Percentiles rank a stretch among this genome's conserved stretches.
These are phyloP conservation scores for Drosophila willistoni DNA, from an alignment of 1,140 invertebrate genomes.

Conservation along the genomic window DNA sequence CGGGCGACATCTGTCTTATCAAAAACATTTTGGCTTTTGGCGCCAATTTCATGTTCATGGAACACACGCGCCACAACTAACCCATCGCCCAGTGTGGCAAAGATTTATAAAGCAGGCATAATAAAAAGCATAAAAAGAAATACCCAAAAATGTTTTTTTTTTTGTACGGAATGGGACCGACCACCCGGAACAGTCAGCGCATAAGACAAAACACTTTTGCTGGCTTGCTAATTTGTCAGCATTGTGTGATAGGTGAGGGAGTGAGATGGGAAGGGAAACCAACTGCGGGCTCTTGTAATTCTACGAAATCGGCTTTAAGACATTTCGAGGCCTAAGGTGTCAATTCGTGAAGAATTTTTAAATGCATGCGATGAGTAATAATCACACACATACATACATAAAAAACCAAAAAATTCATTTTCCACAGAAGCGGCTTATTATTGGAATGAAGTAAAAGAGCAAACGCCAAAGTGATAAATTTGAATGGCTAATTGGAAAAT, in stretches of 20 bases:
- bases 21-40: constrained; percentile 73
- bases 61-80: constrained; percentile 30
- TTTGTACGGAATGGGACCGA: constrained; percentile 60
- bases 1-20: constrained; percentile 71
- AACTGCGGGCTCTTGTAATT: constrained; percentile 60
- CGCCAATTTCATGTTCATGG: constrained; percentile 61
- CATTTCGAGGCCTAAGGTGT: constrained; percentile 62
- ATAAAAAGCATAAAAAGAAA: constrained; percentile 36
- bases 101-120: constrained; percentile 42
- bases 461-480: constrained; percentile 61
- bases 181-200: constrained; percentile 38
- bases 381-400: constrained; percentile 16
- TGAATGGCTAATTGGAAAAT: constrained; percentile 62
- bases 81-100: constrained; percentile 21
- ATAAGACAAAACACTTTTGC: constrained; percentile 46
- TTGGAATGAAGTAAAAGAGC: constrained; percentile 17
- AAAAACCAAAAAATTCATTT: constrained; percentile 25
- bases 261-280: background rate
- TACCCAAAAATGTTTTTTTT: constrained; percentile 15
- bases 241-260: background rate
- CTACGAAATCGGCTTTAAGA: constrained; percentile 74
- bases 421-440: constrained; percentile 42
- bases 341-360: constrained; percentile 75
- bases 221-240: constrained; percentile 67
- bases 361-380: constrained; percentile 77